A percentile compares a stretch with the other conserved stretches of the same genome.
Evolutionary conservation across 1,140 invertebrate genomes (phyloP).

Genomic region (Littorina saxatilis): DNA sequence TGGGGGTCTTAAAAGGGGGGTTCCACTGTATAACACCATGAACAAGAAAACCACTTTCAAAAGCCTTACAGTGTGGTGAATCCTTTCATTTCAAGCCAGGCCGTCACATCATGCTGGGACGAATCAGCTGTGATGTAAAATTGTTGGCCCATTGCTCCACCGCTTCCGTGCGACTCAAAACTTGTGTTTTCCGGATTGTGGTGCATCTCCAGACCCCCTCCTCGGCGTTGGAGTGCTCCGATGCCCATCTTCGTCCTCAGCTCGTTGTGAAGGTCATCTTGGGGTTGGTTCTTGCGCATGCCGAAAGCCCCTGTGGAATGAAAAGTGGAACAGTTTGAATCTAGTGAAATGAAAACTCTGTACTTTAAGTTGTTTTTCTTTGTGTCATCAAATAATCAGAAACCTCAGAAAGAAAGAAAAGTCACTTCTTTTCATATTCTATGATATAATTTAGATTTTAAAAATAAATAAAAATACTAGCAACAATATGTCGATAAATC

Average conservation of each 20-base stretch:
- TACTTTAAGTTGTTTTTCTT: too few species aligned
- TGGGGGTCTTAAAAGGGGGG: too few species aligned
- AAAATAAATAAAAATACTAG: too few species aligned
- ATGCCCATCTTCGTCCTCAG: constrained; percentile 80
- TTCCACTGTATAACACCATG: too few species aligned
- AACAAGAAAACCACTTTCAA: too few species aligned
- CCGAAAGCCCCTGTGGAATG: constrained; percentile 23
- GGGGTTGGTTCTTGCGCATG: not conserved
- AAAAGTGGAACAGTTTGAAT: not conserved
- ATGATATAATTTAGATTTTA: too few species aligned
- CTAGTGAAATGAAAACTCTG: too few species aligned
- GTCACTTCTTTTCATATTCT: too few species aligned
- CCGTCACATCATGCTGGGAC: constrained; percentile 81
- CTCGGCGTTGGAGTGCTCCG: constrained; percentile 57
- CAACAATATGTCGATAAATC: too few species aligned
- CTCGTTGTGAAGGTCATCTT: constrained; percentile 79
- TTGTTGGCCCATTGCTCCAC: not conserved
- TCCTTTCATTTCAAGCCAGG: constrained; percentile 86
- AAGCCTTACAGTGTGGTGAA: constrained; percentile 80
- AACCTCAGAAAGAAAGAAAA: too few species aligned
- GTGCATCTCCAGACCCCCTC: constrained; percentile 64
- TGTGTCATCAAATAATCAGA: too few species aligned
- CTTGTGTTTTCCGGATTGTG: constrained; percentile 74
- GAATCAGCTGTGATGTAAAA: constrained; percentile 82
- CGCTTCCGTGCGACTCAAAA: not conserved